Base-by-base conservation (phyloP, 2,797 vertebrate species). In the Chiroxiphia lanceolata region DNA sequence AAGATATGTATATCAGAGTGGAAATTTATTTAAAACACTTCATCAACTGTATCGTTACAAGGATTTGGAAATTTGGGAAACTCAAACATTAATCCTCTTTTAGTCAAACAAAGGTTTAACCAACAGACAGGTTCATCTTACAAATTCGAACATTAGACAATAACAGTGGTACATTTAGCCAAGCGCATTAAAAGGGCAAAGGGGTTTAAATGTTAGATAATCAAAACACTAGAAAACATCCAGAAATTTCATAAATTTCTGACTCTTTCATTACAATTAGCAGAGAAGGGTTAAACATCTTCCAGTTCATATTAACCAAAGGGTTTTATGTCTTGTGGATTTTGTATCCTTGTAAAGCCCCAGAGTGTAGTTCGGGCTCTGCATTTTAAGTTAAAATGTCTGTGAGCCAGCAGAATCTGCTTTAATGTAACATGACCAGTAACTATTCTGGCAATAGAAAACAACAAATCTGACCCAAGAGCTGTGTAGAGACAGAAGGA, bases 331-430 rank as follows among this genome's bases (percentile, higher is more conserved):
- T 94, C 90, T 93, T 90, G 79, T 96, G 96, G 95, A 97, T 95
- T 98, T 96, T 97, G 95, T 94, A 93, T 93, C 96, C 92, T 96
- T 89, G 68, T 95, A 96, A 97, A 98, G 90, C 91, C 94, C 93
- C 93, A 68, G 96, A 96, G 96, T 94, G 91, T 85, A 97, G 92
- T 97, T 91, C 85, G 31, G 95, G 87, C 87, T 97, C 94, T 95
- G 89, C 87, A 96, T 96, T 97, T 97, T 93, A 96, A 97, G 92
- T 95, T 97, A 71, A 96, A 91, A 94, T 93, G 92, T 86, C 83
- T 96, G 86, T 94, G 86, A 97, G 87, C 89, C 92, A 95, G 72
- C 76, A 96, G 95, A 95, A 97, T 79, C 17, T 61, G 79, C 75
- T 94, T 93, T 85, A 95, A 94, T 57, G 25, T 86, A 97, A 97